phyloP scores from a whole-genome alignment of 2,113 vertebrate species.

The Triplophysa dalaica region DNA sequence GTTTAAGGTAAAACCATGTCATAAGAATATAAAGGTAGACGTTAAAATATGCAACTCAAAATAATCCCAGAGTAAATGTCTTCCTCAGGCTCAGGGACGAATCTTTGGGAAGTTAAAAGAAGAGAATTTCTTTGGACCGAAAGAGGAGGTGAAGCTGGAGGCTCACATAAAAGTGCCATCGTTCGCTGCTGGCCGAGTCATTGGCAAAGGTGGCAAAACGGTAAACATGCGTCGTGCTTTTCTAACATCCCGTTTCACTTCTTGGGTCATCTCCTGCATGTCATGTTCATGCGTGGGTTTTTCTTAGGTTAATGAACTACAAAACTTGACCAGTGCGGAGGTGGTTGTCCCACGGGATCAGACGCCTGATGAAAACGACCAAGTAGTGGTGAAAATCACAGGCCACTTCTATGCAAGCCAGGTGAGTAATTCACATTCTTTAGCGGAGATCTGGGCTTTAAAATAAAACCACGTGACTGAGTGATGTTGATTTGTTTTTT shows the following conservation, averaged over 20 bases:
- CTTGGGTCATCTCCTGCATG: neutral
- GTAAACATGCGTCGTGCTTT: conserved; percentile 64
- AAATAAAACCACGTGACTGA: too few species aligned
- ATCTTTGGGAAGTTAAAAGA: conserved; percentile 96
- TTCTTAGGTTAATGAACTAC: conserved; percentile 91
- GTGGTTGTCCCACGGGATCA: conserved; percentile 98
- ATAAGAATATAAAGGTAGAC: too few species aligned
- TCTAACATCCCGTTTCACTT: neutral
- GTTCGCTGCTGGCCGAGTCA: conserved; percentile 94
- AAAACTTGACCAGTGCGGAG: conserved; percentile 97
- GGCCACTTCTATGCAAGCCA: conserved; percentile 99
- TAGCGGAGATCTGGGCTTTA: neutral
- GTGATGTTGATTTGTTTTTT: neutral
- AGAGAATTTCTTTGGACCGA: conserved; percentile 98
- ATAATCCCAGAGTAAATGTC: neutral
- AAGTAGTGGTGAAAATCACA: conserved; percentile 97
- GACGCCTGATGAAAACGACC: conserved; percentile 96
- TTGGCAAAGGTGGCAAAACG: conserved; percentile 98
- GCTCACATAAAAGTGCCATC: conserved; percentile 98
- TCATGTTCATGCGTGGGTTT: neutral
- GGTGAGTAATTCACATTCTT: conserved; percentile 65
- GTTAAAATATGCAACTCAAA: too few species aligned
- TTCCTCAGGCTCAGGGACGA: conserved; percentile 87
- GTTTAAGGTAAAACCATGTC: conserved; percentile 84
- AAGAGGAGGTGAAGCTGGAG: conserved; percentile 97